phyloP scores from a whole-genome alignment of 2,113 vertebrate genomes.

The Ctenomys sociabilis region DNA sequence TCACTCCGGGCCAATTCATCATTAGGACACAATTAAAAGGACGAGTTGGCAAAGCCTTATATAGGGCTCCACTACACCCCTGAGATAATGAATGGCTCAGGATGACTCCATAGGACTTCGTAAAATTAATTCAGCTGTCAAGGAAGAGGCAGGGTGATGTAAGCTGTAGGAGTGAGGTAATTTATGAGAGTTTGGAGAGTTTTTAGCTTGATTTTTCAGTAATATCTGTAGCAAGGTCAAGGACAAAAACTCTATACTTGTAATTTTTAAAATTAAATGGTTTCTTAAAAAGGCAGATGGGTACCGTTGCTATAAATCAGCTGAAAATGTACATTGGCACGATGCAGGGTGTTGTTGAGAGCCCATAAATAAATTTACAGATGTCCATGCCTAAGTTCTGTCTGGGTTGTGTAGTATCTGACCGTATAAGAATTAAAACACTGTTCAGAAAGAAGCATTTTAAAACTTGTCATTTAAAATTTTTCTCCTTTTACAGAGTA shows the following conservation, averaged over 20 bases:
- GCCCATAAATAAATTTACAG: constrained; percentile 69
- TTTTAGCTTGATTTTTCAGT: constrained; percentile 79
- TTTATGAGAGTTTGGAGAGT: constrained; percentile 80
- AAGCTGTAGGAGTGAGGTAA: constrained; percentile 71
- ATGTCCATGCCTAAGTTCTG: constrained; percentile 47
- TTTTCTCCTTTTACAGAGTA: not conserved
- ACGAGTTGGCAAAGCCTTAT: constrained; percentile 67
- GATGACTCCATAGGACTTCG: constrained; percentile 72
- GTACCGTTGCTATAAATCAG: constrained; percentile 73
- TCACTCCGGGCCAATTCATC: constrained; percentile 74
- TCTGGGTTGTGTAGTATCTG: not conserved
- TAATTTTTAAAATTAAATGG: constrained; percentile 81
- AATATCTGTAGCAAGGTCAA: constrained; percentile 77
- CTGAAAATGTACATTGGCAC: not conserved
- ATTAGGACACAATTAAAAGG: constrained; percentile 72
- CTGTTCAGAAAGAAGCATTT: not conserved
- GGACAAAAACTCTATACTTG: constrained; percentile 74
- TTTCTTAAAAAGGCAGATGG: constrained; percentile 77
- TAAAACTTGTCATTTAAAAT: not conserved
- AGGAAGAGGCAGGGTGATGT: constrained; percentile 78
- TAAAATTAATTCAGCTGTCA: constrained; percentile 80
- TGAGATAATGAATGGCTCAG: constrained; percentile 70
- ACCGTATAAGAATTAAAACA: not conserved
- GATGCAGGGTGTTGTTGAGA: constrained; percentile 25
- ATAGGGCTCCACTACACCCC: not conserved